Base-by-base conservation (phyloP, 2,797 vertebrate genomes). In the Cirrhinus molitorella region DNA sequence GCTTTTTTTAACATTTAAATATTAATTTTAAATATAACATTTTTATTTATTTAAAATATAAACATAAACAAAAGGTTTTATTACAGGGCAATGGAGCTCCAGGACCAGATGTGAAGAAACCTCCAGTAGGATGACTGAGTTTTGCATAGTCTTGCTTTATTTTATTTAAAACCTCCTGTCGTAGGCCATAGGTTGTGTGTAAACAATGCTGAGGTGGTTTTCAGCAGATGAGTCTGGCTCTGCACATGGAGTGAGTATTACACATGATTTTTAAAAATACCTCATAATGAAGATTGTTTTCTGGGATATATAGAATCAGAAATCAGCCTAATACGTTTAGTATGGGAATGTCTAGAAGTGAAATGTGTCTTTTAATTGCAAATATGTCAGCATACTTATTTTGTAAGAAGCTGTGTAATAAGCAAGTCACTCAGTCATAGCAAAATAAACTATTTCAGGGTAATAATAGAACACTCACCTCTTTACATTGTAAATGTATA, bases 131-230 rank as follows among this genome's bases (percentile, higher is more conserved):
- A 51, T 72, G 45, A 51, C 28, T n/a, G 70, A 16, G 51, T 74
- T 34, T n/a, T 74, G 31, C 53, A 12, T 55, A 37, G 51, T 34
- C 12, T 74, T 74, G 51, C 13, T 74, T 55, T 55, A 14, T 12
- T 74, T 53, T 14, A 72, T 51, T 72, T 72, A 19, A 72, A 72
- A 73, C 28, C 31, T 19, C 11, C 25, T 25, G n/a, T 76, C 55
- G 6, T 61, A 61, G 74, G 23, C 74, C 37, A 77, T 28, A 47
- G 17, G n/a, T 45, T 75, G 9, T 75, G 9, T 34, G 59, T 87
- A 76, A 89, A 92, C 87, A 94, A 98, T 98, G 97, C 94, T 97
- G 94, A 97, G 96, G 91, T 97, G 97, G 97, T 93, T 96, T 83
- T 95, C 95, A 5, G 92, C 92, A 63, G 96, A 96, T n/a, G 96